These are phyloP conservation scores for Microtus oregoni DNA, from an alignment of 2,113 vertebrate genomes.

Conservation along the genomic window DNA sequence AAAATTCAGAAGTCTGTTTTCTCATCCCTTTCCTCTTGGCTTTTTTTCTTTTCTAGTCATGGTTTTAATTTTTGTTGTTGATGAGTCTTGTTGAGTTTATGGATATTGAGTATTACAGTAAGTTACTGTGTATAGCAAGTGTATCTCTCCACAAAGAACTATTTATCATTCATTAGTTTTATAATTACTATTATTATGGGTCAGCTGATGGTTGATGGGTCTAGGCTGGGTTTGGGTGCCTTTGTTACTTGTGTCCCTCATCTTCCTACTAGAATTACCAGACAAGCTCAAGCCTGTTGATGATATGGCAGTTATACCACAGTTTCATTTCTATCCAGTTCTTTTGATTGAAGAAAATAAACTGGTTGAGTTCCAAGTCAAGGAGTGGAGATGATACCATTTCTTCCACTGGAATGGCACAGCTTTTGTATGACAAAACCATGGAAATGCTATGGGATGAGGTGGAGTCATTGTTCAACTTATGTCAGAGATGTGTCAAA, in stretches of 20 bases:
- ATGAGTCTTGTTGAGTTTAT: conserved; percentile 11
- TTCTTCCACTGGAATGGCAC: neutral
- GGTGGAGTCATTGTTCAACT: neutral
- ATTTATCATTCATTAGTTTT: neutral
- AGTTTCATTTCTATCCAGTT: neutral
- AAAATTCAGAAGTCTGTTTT: neutral
- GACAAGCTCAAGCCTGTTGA: neutral
- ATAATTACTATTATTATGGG: neutral
- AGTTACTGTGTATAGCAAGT: neutral
- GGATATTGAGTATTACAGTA: neutral
- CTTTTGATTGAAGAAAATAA: neutral
- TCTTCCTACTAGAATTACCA: neutral
- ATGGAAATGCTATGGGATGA: neutral
- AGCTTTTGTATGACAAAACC: neutral
- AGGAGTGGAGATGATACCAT: neutral
- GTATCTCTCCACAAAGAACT: neutral
- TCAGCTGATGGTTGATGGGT: neutral
- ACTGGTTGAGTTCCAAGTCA: neutral
- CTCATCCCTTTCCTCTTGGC: neutral
- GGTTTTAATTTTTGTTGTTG: neutral
- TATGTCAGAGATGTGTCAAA: neutral
- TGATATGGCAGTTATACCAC: neutral
- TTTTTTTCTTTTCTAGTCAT: conserved; percentile 35
- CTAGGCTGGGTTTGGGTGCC: neutral
- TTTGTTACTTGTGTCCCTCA: neutral